Evolutionary conservation across 1,140 invertebrate genomes (phyloP), one percentile per base, ranked within the genome.

Genomic region (Drosophila insularis): DNA sequence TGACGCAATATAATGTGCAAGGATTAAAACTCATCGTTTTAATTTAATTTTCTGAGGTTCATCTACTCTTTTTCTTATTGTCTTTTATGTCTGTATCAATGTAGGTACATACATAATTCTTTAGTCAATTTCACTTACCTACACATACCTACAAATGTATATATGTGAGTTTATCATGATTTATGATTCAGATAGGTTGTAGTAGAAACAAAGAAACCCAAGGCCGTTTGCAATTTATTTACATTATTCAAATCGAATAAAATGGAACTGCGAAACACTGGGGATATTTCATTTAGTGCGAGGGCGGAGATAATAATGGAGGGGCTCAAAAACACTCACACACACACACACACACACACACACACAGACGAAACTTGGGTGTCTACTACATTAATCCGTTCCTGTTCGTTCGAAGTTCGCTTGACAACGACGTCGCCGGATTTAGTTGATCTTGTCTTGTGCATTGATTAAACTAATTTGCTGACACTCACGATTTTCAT

Each of bases 401-500:
- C 43, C 43, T 46, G 43, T 46, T 2, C 43, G 43, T 46, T 2
- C 43, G 4, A 35, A 46, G 8, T 7, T 46, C 6, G n/a, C 7
- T 19, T 46, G 40, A n/a, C 39, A 40, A 40, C 50, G 70, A 43
- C 60, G 61, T 60, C 46, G 60, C 43, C 40, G 40, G 14, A 14
- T 14, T 43, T 19, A 50, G 43, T 50, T 19, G 17, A 50, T 50
- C 43, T 50, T 50, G 43, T 50, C 43, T 50, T 50, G 43, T 50
- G 43, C 43, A 50, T 50, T 50, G 43, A 50, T 50, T 50, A 50
- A 50, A 50, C 54, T 32, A 56, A 56, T 56, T 56, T 56, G 54
- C 54, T 56, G n/a, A 56, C 23, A 56, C 54, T 56, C 54, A 56
- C 54, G 54, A 14, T 56, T 56, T 27, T 27, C 54, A 32, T 56